These are phyloP conservation scores for Drosophila carrolli DNA, from an alignment of 1,140 invertebrate genomes.

Conservation along the genomic window DNA sequence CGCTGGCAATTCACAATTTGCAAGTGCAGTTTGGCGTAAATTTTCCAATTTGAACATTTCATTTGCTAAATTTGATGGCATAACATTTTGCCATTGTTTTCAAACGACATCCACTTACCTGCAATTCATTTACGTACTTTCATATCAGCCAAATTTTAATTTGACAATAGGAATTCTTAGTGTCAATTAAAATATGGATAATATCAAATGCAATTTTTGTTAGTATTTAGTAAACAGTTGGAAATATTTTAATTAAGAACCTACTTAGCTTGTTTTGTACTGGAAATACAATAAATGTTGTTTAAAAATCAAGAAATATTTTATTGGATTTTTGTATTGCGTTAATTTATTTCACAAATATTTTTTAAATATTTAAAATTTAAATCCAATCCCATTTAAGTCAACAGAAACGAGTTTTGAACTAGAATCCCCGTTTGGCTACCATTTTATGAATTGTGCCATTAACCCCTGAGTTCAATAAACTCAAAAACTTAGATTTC, in stretches of 20 bases:
- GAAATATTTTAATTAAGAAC: neutral
- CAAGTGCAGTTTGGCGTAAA: conserved; percentile 60
- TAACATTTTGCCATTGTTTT: conserved; percentile 38
- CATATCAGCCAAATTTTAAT: conserved; percentile 15
- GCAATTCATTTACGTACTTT: conserved; percentile 54
- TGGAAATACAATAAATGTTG: neutral
- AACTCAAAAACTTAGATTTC: conserved; percentile 24
- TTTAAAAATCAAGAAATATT: neutral
- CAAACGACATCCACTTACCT: conserved; percentile 24
- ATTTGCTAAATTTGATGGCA: conserved; percentile 41
- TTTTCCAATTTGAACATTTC: conserved; percentile 57
- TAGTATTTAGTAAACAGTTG: neutral
- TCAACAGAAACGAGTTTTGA: no score
- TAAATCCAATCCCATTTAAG: no score
- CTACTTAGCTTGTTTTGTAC: neutral
- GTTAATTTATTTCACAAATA: no score
- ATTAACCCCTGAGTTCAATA: conserved; percentile 29
- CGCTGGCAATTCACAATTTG: conserved; percentile 50
- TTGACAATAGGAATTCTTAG: neutral
- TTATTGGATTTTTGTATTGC: neutral
- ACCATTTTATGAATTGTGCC: conserved; percentile 5
- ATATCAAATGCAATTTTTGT: neutral
- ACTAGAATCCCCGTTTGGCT: no score
- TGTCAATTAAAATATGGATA: neutral
- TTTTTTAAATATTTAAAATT: no score